Base-by-base conservation (phyloP, 2,888 invertebrate genomes). In the Nebria salina region DNA sequence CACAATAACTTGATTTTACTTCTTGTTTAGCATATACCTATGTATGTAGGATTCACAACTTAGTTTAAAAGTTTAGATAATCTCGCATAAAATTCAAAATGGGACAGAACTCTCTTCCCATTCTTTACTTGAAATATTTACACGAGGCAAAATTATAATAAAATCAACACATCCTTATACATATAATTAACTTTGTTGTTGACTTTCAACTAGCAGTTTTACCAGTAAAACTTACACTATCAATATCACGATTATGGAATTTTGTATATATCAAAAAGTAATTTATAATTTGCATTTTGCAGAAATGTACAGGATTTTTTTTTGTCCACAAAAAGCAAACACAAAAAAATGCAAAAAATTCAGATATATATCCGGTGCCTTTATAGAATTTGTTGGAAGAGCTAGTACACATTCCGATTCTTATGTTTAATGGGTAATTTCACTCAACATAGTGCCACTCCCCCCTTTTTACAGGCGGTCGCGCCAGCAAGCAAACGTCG, bases 361-460 rank as follows among this genome's bases (percentile, higher is more conserved):
- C 43, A 43, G 20, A 20, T 73, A 34, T 73, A 73, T 72, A 72
- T 72, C 26, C 42, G 2, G 42, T 72, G 41, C 20, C 26, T 72
- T 41, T 72, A 34, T 41, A 41, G 20, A 41, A 72, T 72, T 41
- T 72, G 42, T 72, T 34, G 26, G 42, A 13, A 34, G 34, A 34
- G 34, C 34, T 34, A 34, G 34, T 34, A 72, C 42, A 72, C 42
- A 72, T 34, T 41, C 42, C 13, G 26, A 70, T 25, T 70, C 70
- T 70, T 66, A 82, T 83, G 83, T 84, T 84, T 84, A 83, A 83
- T 84, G 84, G 84, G 83, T 83, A 84, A 84, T 84, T 84, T 83
- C 83, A 83, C 83, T 83, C 82, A 77, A 43, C 54, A 76, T 75
- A 54, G 54, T 75, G n/a, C n/a, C 41, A 20, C 65, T 26, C 34